Base-by-base conservation (phyloP, 2,797 vertebrate genomes). In the Parambassis ranga region DNA sequence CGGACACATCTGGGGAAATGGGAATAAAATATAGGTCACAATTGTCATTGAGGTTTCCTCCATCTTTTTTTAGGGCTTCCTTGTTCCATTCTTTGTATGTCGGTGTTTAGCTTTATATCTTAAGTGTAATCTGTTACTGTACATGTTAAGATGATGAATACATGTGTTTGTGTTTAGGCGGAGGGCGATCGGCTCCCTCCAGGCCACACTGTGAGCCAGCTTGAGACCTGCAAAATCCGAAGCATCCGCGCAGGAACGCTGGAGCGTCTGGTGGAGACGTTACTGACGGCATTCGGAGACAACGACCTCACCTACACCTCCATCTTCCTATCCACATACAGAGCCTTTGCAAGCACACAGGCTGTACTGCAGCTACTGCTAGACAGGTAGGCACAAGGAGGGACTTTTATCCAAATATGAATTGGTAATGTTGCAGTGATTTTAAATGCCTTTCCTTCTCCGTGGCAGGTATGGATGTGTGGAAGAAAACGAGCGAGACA, bases 261-360 rank as follows among this genome's bases (percentile, higher is more conserved):
- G 90, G 95, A 96, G 84, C 95, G 96, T 27, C 94, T 98, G 56
- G 97, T 98, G 81, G 96, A 98, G 87, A 98, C 96, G 14, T 87
- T 98, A 53, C 72, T 98, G 62, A 98, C 94, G 0, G 95, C 96
- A 0, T 96, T 95, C 13, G 95, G 94, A 16, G 95, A 98, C 91
- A 96, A 97, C 0, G 97, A 98, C 87, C 96, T 96, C 72, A 96
- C 95, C 38, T 98, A 98, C 84, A 95, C 95, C 83, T 96, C 94
- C 90, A 95, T 97, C 89, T 98, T 98, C 79, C 89, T 98, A 42
- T 96, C 96, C 61, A 98, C 96, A 0, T 98, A 96, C 88, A 91
- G 95, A 51, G 93, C 95, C 26, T 98, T 98, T 46, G 82, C 96
- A 67, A 91, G 93, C 77, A 93, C 95, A 1, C 93, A 89, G 76